Conservation (phyloP, 2,113 vertebrate species). For the Lutjanus erythropterus region DNA sequence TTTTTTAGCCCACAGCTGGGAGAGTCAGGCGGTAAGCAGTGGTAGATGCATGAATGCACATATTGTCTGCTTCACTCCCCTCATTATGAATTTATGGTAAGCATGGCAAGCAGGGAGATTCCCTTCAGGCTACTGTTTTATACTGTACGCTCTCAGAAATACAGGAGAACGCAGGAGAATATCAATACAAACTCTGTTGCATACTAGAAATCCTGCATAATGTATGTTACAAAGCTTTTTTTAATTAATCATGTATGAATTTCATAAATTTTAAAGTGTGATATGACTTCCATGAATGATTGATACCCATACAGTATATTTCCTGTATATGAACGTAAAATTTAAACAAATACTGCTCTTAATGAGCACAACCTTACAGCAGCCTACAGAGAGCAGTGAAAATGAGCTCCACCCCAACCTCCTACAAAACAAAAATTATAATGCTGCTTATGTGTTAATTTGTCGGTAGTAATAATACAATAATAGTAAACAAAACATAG, state of each 20-base stretch:
- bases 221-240: not conserved
- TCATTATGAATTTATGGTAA: slow-evolving; percentile 55
- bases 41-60: slow-evolving; percentile 59
- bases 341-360: not conserved
- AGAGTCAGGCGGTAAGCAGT: not conserved
- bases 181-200: not conserved
- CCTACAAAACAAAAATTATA: not conserved
- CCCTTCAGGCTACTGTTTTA: slow-evolving; percentile 20
- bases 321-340: not conserved
- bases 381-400: not conserved
- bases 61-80: slow-evolving; percentile 61
- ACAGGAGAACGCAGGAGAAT: not conserved
- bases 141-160: slow-evolving; percentile 33
- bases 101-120: slow-evolving; percentile 34
- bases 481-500: not conserved
- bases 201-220: not conserved
- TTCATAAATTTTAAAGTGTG: not conserved
- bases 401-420: not conserved
- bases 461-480: not conserved
- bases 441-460: slow-evolving; percentile 2
- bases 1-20: slow-evolving; percentile 28
- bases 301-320: not conserved
- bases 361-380: not conserved
- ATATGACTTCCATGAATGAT: not conserved
- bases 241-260: not conserved